phyloP scores from a whole-genome alignment of 2,888 invertebrate species.

The Tachystola acroxantha region DNA sequence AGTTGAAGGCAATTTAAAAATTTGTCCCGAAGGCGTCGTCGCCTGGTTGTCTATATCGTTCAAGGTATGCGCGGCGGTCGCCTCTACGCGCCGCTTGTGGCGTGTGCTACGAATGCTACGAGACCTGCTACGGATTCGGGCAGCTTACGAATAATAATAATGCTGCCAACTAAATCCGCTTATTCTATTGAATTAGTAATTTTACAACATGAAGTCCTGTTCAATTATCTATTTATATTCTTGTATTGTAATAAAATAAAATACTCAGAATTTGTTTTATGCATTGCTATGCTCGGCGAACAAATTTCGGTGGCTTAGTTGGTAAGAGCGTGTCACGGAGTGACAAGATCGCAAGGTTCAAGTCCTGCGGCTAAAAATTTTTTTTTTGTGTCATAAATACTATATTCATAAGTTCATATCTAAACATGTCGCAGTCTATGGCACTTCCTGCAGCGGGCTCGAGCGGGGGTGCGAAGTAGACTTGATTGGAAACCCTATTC shows the following conservation, averaged over 20 bases:
- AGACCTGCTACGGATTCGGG: slow-evolving; percentile 24
- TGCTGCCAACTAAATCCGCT: no score
- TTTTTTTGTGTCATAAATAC: neutral
- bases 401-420: slow-evolving; percentile 17
- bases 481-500: slow-evolving; percentile 76
- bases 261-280: no score
- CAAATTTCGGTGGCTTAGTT: no score
- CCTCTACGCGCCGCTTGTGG: slow-evolving; percentile 29
- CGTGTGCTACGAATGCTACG: slow-evolving; percentile 36
- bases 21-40: slow-evolving; percentile 59
- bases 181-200: no score
- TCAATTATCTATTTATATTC: no score
- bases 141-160: neutral
- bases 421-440: slow-evolving; percentile 34
- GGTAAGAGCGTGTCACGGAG: no score
- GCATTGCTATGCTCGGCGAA: no score
- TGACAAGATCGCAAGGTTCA: no score
- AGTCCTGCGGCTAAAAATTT: neutral
- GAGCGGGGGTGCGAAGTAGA: slow-evolving; percentile 55
- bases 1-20: slow-evolving; percentile 67
- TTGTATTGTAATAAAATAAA: no score
- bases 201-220: no score
- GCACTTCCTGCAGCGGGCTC: slow-evolving; percentile 37
- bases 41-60: slow-evolving; percentile 55
- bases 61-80: slow-evolving; percentile 34